phyloP scores from a whole-genome alignment of 2,113 vertebrate species.

The Ptilonorhynchus violaceus region DNA sequence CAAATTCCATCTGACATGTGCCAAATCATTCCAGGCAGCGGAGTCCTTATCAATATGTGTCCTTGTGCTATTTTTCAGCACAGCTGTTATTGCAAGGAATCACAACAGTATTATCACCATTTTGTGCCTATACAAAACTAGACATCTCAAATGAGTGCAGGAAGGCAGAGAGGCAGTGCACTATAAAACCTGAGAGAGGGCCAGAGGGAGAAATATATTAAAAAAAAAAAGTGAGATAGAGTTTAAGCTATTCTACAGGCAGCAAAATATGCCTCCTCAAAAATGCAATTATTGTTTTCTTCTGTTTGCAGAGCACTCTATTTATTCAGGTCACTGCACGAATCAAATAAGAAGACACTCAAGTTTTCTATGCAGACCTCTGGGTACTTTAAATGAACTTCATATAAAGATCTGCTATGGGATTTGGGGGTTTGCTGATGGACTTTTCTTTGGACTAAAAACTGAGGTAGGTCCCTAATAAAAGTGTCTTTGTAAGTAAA shows the following conservation, averaged over 20 bases:
- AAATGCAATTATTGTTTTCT: slow-evolving; percentile 15
- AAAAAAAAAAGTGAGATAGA: background rate
- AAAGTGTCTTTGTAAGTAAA: background rate
- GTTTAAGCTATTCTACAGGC: background rate
- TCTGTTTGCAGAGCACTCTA: background rate
- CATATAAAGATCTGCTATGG: background rate
- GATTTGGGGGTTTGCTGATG: background rate
- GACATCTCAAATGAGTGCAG: background rate
- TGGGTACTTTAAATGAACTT: background rate
- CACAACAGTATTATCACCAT: background rate
- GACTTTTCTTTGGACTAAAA: background rate
- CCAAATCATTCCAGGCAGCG: background rate
- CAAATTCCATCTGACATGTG: background rate
- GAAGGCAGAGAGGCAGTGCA: background rate
- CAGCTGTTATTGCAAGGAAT: background rate
- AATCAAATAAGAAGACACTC: background rate
- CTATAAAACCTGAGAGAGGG: background rate
- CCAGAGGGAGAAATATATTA: background rate
- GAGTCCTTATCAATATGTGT: background rate
- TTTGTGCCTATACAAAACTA: background rate
- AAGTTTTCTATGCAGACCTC: background rate
- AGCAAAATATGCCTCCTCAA: background rate
- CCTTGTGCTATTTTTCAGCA: background rate
- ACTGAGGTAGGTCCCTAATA: background rate
- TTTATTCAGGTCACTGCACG: slow-evolving; percentile 18